Evolutionary conservation across 2,888 invertebrate genomes (phyloP).

Genomic region (Phyllotreta striolata): DNA sequence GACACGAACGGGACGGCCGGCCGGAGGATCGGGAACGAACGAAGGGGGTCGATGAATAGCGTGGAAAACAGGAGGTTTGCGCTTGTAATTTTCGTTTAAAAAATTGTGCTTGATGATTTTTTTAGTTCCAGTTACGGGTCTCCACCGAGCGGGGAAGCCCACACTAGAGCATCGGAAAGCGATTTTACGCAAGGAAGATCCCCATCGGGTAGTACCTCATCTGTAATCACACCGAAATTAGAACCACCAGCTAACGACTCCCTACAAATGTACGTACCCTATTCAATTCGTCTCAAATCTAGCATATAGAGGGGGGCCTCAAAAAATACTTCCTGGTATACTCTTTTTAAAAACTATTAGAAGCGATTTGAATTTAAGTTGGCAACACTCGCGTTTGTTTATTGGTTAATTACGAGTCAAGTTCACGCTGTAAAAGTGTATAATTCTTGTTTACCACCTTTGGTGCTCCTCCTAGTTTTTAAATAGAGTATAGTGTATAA

Average conservation of each 20-base stretch:
- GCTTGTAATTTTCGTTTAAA: background rate
- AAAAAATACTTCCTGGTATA: no score
- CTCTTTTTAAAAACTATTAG: no score
- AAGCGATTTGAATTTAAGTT: no score
- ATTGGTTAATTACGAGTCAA: no score
- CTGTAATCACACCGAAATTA: constrained; percentile 41
- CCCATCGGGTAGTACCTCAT: constrained; percentile 53
- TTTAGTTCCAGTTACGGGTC: constrained; percentile 57
- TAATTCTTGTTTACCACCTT: no score
- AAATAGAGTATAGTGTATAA: no score
- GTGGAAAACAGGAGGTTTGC: constrained; percentile 62
- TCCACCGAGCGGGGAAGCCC: constrained; percentile 57
- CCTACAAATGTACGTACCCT: constrained; percentile 44
- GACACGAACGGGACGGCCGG: constrained; percentile 62
- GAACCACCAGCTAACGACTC: constrained; percentile 44
- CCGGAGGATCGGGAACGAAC: constrained; percentile 49
- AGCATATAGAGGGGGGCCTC: no score
- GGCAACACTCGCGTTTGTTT: no score
- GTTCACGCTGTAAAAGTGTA: no score
- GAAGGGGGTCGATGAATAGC: constrained; percentile 56
- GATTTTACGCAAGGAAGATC: constrained; percentile 51
- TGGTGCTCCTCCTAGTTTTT: no score
- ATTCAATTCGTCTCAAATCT: no score
- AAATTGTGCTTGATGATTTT: constrained; percentile 5
- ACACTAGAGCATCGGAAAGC: constrained; percentile 55